Evolutionary conservation across 2,797 vertebrate species (phyloP).

Genomic region (Sebastes iracundus): DNA sequence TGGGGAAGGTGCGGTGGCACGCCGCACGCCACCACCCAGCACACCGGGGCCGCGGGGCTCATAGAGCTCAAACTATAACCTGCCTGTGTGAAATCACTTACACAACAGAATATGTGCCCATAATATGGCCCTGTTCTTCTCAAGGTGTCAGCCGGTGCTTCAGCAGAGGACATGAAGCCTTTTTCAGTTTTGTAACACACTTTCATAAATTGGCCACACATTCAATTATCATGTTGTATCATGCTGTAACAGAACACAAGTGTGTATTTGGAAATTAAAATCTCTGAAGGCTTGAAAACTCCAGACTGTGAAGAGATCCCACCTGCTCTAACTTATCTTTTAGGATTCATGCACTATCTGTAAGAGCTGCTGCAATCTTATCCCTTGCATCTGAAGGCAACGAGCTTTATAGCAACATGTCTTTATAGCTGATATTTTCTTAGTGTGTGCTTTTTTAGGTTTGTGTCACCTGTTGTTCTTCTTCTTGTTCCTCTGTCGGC

Average conservation of each 20-base stretch:
- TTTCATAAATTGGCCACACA: background rate
- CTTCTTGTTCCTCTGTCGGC: too few relatives aligned
- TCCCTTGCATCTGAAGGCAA: background rate
- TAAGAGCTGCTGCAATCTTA: background rate
- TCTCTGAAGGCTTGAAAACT: background rate
- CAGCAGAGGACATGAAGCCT: background rate
- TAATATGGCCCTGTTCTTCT: conserved; percentile 7
- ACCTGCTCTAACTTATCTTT: background rate
- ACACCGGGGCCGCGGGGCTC: conserved; percentile 38
- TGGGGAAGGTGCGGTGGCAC: conserved; percentile 47
- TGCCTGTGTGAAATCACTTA: conserved; percentile 53
- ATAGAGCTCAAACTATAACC: conserved; percentile 16
- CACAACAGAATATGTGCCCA: conserved; percentile 26
- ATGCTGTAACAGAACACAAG: background rate
- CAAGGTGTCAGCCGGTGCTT: background rate
- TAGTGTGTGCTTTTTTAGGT: too few relatives aligned
- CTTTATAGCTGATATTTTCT: background rate
- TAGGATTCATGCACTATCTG: background rate
- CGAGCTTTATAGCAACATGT: background rate
- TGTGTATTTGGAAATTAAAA: background rate
- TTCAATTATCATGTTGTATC: background rate
- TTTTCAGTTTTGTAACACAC: background rate
- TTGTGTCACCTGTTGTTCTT: too few relatives aligned
- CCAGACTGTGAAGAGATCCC: background rate
- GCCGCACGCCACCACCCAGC: conserved; percentile 15